Evolutionary conservation across 2,888 invertebrate genomes (phyloP), one percentile per base, ranked within the genome.

Genomic region (Habrosyne pyritoides): DNA sequence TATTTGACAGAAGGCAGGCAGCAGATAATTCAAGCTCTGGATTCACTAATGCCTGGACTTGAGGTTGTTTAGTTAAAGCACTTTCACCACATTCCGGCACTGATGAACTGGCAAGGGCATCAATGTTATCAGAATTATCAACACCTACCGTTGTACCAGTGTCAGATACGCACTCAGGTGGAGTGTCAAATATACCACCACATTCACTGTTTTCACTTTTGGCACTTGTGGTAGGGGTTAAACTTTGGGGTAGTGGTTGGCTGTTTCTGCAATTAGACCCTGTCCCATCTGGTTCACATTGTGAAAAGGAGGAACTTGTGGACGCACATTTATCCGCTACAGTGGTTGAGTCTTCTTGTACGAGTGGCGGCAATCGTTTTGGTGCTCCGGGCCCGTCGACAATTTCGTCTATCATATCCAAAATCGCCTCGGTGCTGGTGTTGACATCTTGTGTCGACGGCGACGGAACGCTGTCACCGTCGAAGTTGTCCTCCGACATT

Each of bases 371-470:
- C 61, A 87, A 60, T 63, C 90, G 84, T 67, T 85, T 89, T n/a
- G 87, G 85, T 21, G 90, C 89, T 57, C 84, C 87, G 53, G 91
- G 92, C 21, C 90, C 92, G 57, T 92, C 93, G 36, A 93, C 89
- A 62, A 93, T 87, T 75, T 93, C 92, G 70, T 93, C 93, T 63
- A 93, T 93, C 93, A 93, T 92, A 66, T 92, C 91, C 71, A 93
- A 81, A 69, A 93, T 91, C 70, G 91, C 92, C 71, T 93, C 93
- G 42, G 93, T 93, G 79, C 91, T 93, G 56, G 91, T 87, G 82
- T 89, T 89, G 84, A 86, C 86, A 72, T 89, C 87, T 61, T 88
- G 90, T 70, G 84, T 67, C 76, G 91, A 87, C 79, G 91, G 90
- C 79, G 91, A 91, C 70, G 90, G 84, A 69, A 90, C 86, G 79